Evolutionary conservation across 1,140 invertebrate species (phyloP).

Genomic region (Apis dorsata): DNA sequence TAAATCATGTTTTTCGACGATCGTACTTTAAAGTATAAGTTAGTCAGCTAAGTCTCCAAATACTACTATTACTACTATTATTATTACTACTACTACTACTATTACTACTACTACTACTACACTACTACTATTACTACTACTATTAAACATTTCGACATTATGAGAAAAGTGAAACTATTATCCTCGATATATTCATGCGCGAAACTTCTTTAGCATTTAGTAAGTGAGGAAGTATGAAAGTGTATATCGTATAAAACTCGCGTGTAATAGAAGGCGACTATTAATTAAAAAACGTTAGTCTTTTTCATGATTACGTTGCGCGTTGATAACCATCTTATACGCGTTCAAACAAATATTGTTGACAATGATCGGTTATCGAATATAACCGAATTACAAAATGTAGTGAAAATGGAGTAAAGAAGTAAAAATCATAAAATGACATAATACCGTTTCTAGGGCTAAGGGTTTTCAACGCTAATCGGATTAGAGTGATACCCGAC

Average conservation of each 20-base stretch:
- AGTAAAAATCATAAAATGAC: neutral
- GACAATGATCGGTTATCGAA: neutral
- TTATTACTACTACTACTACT: too few relatives aligned
- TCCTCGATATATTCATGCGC: neutral
- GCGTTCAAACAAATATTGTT: neutral
- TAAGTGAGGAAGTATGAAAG: neutral
- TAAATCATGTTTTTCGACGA: neutral
- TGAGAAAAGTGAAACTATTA: neutral
- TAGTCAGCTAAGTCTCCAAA: constrained; percentile 13
- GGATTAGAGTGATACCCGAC: neutral
- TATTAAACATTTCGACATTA: neutral
- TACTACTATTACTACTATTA: neutral
- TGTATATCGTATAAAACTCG: neutral
- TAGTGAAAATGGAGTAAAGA: neutral
- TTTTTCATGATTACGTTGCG: neutral
- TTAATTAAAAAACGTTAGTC: neutral
- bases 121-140: neutral
- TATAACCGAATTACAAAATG: neutral
- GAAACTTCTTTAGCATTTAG: constrained; percentile 2
- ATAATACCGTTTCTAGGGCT: neutral
- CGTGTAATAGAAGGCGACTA: neutral
- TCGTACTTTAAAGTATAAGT: constrained; percentile 2
- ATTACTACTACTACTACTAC: neutral
- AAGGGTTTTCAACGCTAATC: neutral
- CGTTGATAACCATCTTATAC: neutral